Base-by-base conservation (phyloP, 2,888 invertebrate genomes). In the Lithophane leautieri region DNA sequence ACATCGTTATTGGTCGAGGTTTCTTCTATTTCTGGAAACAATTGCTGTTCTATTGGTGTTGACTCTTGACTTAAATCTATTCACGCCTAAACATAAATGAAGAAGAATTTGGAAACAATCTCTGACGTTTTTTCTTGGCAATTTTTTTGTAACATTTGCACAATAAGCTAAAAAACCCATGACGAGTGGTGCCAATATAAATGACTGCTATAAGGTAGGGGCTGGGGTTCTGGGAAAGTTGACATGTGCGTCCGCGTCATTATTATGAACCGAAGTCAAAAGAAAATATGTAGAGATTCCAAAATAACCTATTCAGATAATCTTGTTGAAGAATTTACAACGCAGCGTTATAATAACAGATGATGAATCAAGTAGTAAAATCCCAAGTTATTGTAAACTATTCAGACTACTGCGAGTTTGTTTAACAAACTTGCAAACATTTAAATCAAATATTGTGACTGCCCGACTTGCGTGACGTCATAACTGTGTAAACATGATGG, bases 371-470 rank as follows among this genome's bases (percentile, higher is more conserved):
- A 34, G 42, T 25, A 63, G 50, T 56, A 54, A 54, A 50, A 78
- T 78, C 28, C 54, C 19, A 68, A 74, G 70, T 68, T 60, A 81
- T 78, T 73, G 50, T 78, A 67, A 73, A 81, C 81, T 22, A 70
- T 69, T 65, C 50, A 70, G 34, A 40, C 76, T 63, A 75, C 44
- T 50, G 56, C 58, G 50, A 78, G 74, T 28, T 73, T 85, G 72
- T 86, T 81, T 68, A 76, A 73, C 69, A 80, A 79, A 79, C 68
- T 76, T 73, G 78, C 76, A 54, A 86, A 86, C 66, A 82, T 76
- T 78, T 73, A 76, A 79, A 79, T 77, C 78, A 86, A 87, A 87
- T 87, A 86, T 85, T 84, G 78, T 85, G 82, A 74, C 58, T 69
- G 22, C 52, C 68, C 28, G 66, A 69, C 40, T 40, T 40, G 42